Conservation (phyloP, 2,113 vertebrate genomes). For the Azemiops feae region DNA sequence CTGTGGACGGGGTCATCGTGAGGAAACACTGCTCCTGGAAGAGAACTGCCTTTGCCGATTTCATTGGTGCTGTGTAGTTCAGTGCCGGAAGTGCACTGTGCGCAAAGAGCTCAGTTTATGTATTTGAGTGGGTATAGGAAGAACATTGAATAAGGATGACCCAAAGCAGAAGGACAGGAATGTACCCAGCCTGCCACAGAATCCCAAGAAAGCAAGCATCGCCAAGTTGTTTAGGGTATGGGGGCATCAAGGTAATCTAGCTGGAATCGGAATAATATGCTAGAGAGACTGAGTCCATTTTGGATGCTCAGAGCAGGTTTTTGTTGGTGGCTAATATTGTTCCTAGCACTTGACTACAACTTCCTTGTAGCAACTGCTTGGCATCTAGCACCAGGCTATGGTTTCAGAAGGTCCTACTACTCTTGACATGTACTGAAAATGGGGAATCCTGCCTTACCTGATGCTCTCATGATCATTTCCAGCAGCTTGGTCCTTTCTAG, state of each 20-base stretch:
- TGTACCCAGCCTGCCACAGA: constrained; percentile 11
- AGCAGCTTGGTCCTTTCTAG: background rate
- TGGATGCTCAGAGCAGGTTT: background rate
- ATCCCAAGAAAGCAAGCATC: background rate
- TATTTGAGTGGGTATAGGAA: constrained; percentile 65
- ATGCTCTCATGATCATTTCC: too few relatives aligned
- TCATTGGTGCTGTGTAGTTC: constrained; percentile 97
- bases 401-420: background rate
- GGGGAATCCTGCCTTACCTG: background rate
- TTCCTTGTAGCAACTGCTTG: background rate
- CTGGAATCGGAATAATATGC: background rate
- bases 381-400: background rate
- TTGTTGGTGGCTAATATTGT: background rate
- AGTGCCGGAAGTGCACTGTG: constrained; percentile 93
- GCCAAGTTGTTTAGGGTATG: background rate
- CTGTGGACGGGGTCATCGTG: constrained; percentile 88
- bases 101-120: constrained; percentile 94
- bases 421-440: background rate
- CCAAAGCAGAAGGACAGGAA: background rate
- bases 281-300: background rate
- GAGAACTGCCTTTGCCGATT: constrained; percentile 97
- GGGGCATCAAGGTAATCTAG: background rate
- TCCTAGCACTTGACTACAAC: background rate
- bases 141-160: background rate
- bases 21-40: constrained; percentile 88